Conservation (phyloP, 2,888 invertebrate species). For the Ecliptopera silaceata region DNA sequence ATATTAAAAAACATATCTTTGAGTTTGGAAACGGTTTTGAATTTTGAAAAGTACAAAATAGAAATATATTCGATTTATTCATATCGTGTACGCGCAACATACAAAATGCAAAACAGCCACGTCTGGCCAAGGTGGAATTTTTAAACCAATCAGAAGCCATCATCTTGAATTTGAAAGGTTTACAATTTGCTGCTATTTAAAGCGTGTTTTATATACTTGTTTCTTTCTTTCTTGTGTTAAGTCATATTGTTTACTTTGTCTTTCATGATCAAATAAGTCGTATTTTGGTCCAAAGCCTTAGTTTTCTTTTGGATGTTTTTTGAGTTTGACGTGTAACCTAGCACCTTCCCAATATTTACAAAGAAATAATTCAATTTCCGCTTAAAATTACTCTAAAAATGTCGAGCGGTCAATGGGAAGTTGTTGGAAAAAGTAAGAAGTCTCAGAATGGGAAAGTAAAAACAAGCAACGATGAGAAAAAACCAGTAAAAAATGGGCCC, state of each 20-base stretch:
- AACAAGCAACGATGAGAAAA: slow-evolving; percentile 84
- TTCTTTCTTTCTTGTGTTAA: slow-evolving; percentile 34
- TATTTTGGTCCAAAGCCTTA: neutral
- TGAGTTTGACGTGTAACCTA: slow-evolving; percentile 78
- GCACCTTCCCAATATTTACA: slow-evolving; percentile 67
- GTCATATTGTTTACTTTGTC: neutral
- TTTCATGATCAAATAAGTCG: neutral
- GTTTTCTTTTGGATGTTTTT: slow-evolving; percentile 47
- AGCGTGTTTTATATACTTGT: neutral
- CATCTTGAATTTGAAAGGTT: slow-evolving; percentile 36
- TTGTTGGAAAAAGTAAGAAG: slow-evolving; percentile 86
- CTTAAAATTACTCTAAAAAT: slow-evolving; percentile 52
- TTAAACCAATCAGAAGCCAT: slow-evolving; percentile 58
- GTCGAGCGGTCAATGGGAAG: slow-evolving; percentile 87
- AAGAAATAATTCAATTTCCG: slow-evolving; percentile 51
- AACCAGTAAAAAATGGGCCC: slow-evolving; percentile 84
- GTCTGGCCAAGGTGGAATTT: slow-evolving; percentile 75
- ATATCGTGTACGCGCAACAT: neutral
- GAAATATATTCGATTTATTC: neutral
- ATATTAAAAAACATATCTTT: too few species aligned
- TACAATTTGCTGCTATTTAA: neutral
- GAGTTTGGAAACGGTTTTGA: too few species aligned
- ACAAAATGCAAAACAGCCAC: slow-evolving; percentile 57
- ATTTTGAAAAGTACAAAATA: neutral
- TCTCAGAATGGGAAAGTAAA: slow-evolving; percentile 79